phyloP scores from a whole-genome alignment of 2,888 invertebrate genomes.

The Nymphalis polychloros region DNA sequence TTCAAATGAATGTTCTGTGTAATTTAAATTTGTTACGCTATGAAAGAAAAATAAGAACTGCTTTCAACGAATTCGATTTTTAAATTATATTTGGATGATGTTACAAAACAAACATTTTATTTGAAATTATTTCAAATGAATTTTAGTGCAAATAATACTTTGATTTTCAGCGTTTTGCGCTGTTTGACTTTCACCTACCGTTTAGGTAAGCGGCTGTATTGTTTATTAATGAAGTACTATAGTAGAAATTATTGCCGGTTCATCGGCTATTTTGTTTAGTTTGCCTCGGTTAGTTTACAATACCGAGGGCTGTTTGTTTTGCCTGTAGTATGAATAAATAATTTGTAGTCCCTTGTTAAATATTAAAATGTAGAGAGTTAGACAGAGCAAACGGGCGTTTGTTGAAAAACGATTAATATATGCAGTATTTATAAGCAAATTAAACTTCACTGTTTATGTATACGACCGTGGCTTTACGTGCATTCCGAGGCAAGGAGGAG shows the following conservation, averaged over 20 bases:
- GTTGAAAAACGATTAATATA: slow-evolving; percentile 7
- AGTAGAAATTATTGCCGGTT: slow-evolving; percentile 58
- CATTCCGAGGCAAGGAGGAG: too few species aligned
- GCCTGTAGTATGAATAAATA: slow-evolving; percentile 71
- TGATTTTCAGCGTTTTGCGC: slow-evolving; percentile 13
- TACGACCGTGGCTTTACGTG: too few species aligned
- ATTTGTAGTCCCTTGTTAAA: slow-evolving; percentile 58
- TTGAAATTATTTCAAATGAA: neutral
- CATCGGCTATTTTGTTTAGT: slow-evolving; percentile 72
- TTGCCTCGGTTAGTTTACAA: slow-evolving; percentile 64
- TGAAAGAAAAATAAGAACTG: neutral
- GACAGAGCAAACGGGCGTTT: slow-evolving; percentile 27
- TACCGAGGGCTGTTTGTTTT: slow-evolving; percentile 57
- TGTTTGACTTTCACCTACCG: slow-evolving; percentile 25
- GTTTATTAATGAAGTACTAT: slow-evolving; percentile 48
- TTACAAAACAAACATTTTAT: neutral
- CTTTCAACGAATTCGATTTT: too few species aligned
- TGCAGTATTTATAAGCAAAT: neutral
- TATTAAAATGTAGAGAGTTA: slow-evolving; percentile 36
- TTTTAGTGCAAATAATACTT: slow-evolving; percentile 14
- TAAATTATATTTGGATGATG: too few species aligned
- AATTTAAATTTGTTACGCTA: too few species aligned
- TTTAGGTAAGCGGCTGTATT: slow-evolving; percentile 27
- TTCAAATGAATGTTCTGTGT: neutral
- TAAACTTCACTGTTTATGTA: neutral